Evolutionary conservation across 2,113 vertebrate genomes (phyloP).

Genomic region (Baryphthengus martii): DNA sequence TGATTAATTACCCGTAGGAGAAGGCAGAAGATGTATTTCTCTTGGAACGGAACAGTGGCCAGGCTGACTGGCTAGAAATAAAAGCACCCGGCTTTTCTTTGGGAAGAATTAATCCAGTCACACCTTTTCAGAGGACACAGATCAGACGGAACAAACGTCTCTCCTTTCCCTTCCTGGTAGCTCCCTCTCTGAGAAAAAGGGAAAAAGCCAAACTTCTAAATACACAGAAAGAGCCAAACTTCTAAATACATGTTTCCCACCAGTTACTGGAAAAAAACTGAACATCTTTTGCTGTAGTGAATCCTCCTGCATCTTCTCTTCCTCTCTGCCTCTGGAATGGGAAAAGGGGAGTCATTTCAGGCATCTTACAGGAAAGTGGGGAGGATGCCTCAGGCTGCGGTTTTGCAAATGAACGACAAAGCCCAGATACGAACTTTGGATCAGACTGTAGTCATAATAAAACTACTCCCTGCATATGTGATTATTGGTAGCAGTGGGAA

Average conservation of each 20-base stretch:
- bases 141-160: background rate
- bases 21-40: background rate
- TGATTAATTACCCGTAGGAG: background rate
- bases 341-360: background rate
- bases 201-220: background rate
- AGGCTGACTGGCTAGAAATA: background rate
- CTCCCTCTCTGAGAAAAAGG: background rate
- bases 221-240: background rate
- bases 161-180: background rate
- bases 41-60: background rate
- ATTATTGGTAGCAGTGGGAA: constrained; percentile 38
- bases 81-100: background rate
- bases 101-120: background rate
- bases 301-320: background rate
- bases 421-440: background rate
- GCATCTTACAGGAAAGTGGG: background rate
- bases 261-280: background rate
- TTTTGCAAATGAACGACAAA: background rate
- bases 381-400: constrained; percentile 7
- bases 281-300: background rate
- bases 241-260: background rate
- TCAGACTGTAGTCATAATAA: background rate
- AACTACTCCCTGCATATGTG: background rate
- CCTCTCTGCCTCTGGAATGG: background rate
- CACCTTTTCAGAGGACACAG: background rate